phyloP scores from a whole-genome alignment of 2,797 vertebrate genomes.

The Geotrypetes seraphini region DNA sequence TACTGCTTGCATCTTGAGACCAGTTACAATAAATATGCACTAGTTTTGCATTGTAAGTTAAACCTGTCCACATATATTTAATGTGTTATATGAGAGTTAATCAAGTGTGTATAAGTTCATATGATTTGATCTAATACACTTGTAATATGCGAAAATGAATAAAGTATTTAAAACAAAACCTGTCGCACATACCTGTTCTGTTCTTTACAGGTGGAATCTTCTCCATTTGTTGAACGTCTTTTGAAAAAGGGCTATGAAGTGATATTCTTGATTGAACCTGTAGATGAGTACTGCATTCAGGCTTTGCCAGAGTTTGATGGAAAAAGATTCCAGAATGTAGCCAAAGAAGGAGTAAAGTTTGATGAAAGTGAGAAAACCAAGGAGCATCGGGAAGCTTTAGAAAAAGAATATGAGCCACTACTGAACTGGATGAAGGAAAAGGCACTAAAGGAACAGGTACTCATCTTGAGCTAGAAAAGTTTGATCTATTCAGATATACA shows the following conservation, averaged over 20 bases:
- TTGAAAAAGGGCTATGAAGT: constrained; percentile 97
- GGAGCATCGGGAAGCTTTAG: constrained; percentile 77
- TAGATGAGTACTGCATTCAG: constrained; percentile 97
- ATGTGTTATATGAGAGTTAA: no score
- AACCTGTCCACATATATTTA: no score
- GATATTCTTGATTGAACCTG: constrained; percentile 93
- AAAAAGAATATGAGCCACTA: constrained; percentile 93
- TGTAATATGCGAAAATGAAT: no score
- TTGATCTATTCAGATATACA: no score
- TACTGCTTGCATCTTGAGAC: no score
- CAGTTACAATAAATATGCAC: no score
- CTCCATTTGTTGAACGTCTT: constrained; percentile 88
- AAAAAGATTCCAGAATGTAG: constrained; percentile 95
- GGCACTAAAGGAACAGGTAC: constrained; percentile 87
- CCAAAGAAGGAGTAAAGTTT: constrained; percentile 93
- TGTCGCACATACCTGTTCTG: no score
- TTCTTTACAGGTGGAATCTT: constrained; percentile 75
- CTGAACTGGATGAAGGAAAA: constrained; percentile 95
- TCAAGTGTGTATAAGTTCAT: no score
- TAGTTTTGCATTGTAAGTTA: no score
- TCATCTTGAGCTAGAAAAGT: no score
- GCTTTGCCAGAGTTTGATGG: constrained; percentile 93
- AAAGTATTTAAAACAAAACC: no score
- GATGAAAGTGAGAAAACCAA: constrained; percentile 92
- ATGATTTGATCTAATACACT: no score